These are phyloP conservation scores for Sminthurides bifidus DNA, from an alignment of 1,140 invertebrate species.

Conservation along the genomic window DNA sequence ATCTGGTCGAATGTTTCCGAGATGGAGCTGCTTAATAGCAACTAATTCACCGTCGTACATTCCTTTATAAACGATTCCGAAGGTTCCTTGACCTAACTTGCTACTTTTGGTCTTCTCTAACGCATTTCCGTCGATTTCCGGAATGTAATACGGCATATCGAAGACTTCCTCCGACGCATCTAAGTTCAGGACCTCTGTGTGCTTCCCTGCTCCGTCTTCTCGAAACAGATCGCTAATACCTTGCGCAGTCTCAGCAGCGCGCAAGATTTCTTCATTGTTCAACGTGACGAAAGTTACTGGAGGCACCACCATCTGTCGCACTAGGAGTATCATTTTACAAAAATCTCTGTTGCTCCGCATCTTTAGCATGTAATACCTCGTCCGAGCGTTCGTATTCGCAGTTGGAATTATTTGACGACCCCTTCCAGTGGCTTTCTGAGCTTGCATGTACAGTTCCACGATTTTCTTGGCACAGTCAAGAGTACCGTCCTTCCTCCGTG, in stretches of 20 bases:
- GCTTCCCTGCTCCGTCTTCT: background rate
- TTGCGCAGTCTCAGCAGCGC: background rate
- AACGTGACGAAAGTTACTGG: background rate
- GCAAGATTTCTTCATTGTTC: background rate
- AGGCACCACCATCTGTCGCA: background rate
- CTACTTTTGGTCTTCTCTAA: background rate
- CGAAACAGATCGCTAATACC: background rate
- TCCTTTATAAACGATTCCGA: constrained; percentile 17
- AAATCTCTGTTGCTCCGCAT: background rate
- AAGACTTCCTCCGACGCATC: background rate
- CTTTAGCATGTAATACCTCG: constrained; percentile 6
- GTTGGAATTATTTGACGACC: no score
- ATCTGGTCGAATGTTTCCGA: background rate
- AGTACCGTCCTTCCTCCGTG: constrained; percentile 6
- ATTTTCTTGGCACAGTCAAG: constrained; percentile 2
- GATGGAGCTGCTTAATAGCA: constrained; percentile 15
- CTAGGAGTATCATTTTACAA: background rate
- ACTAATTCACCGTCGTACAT: constrained; percentile 5
- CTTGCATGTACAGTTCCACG: background rate
- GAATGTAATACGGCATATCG: background rate
- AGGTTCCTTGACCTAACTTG: constrained; percentile 11
- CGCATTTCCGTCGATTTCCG: background rate
- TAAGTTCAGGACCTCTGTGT: background rate
- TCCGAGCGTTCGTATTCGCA: background rate
- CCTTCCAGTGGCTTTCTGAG: background rate